A percentile compares a stretch with the other conserved stretches of the same genome.
Conservation (phyloP, 2,113 vertebrate genomes). For the Poeciliopsis occidentalis region DNA sequence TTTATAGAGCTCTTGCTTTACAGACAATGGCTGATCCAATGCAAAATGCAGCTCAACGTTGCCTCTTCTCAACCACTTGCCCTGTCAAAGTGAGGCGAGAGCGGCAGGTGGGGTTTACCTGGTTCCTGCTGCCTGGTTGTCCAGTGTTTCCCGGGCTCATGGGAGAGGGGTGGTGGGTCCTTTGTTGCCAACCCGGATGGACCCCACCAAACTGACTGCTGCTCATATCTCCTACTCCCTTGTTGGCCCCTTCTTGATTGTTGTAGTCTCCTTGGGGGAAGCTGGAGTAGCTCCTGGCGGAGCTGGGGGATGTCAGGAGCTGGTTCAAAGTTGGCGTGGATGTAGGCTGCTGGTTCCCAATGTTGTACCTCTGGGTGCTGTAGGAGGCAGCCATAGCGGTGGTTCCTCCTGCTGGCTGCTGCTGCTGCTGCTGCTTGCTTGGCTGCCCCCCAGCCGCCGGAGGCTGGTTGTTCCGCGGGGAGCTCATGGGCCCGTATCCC, state of each 20-base stretch:
- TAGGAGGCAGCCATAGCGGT: constrained; percentile 84
- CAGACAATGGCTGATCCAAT: constrained; percentile 91
- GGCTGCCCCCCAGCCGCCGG: constrained; percentile 87
- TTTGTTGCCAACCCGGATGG: constrained; percentile 91
- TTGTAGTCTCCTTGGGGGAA: constrained; percentile 90
- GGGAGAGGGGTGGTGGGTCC: constrained; percentile 90
- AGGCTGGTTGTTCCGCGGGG: constrained; percentile 82
- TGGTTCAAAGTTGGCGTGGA: constrained; percentile 97
- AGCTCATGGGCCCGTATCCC: constrained; percentile 85
- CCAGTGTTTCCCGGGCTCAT: constrained; percentile 93
- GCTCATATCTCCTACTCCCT: constrained; percentile 83
- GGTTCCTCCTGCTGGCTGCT: constrained; percentile 86
- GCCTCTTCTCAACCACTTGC: constrained; percentile 39
- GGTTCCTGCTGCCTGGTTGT: constrained; percentile 86
- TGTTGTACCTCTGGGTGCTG: constrained; percentile 81
- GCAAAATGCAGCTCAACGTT: constrained; percentile 68
- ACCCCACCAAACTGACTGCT: constrained; percentile 88
- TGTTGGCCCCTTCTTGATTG: constrained; percentile 87
- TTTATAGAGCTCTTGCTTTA: constrained; percentile 87
- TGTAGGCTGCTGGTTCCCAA: constrained; percentile 86
- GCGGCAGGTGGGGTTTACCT: constrained; percentile 82
- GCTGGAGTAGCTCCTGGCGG: constrained; percentile 89
- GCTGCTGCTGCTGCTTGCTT: constrained; percentile 90
- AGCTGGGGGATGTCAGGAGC: constrained; percentile 94
- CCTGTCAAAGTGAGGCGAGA: constrained; percentile 46